A percentile compares a stretch with the other conserved stretches of the same genome.
phyloP scores from a whole-genome alignment of 2,888 invertebrate genomes.

The Mimumesa dahlbomi region DNA sequence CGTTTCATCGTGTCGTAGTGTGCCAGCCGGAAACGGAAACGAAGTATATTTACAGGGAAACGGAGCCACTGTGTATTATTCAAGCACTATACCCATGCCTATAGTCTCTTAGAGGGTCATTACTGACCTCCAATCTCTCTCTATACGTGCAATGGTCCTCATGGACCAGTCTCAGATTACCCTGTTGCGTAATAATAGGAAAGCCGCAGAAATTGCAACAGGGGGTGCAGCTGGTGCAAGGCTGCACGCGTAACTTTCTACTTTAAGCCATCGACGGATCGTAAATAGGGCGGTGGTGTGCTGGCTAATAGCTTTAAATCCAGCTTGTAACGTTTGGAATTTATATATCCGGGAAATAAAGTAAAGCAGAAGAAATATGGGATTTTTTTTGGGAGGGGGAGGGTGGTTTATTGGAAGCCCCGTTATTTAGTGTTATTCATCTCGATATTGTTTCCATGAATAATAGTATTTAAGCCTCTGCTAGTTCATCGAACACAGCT shows the following conservation, averaged over 20 bases:
- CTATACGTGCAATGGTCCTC: not conserved
- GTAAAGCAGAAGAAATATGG: too few relatives aligned
- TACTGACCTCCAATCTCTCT: slow-evolving; percentile 4
- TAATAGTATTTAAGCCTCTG: too few relatives aligned
- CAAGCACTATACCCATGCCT: not conserved
- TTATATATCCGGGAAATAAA: too few relatives aligned
- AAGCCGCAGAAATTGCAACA: slow-evolving; percentile 32
- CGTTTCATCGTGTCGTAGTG: not conserved
- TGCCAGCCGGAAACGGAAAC: not conserved
- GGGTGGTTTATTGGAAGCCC: too few relatives aligned
- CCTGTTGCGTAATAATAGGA: slow-evolving; percentile 28
- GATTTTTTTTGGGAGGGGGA: too few relatives aligned
- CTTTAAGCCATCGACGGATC: slow-evolving; percentile 8
- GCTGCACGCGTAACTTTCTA: slow-evolving; percentile 13
- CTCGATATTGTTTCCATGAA: too few relatives aligned
- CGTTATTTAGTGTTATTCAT: too few relatives aligned
- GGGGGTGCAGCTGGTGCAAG: slow-evolving; percentile 22
- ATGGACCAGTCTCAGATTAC: slow-evolving; percentile 22
- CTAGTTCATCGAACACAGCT: too few relatives aligned
- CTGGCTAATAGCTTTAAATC: too few relatives aligned
- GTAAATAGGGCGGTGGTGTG: not conserved
- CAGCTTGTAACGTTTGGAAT: too few relatives aligned
- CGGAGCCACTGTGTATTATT: not conserved
- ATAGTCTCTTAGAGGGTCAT: slow-evolving; percentile 1
- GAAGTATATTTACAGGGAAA: not conserved